phyloP scores from a whole-genome alignment of 2,113 vertebrate genomes.

The Macrotis lagotis region DNA sequence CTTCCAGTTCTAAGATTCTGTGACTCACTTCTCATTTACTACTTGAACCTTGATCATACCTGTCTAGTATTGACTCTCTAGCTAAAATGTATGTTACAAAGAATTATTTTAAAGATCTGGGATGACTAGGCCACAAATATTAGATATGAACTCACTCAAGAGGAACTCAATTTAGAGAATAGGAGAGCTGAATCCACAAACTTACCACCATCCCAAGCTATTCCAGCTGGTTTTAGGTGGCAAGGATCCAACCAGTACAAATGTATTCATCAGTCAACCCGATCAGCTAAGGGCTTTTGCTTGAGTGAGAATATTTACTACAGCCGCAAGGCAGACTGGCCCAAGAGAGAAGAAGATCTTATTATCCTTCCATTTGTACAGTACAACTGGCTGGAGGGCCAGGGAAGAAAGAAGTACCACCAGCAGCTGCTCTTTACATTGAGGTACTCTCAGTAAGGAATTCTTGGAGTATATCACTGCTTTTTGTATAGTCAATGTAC shows the following conservation, averaged over 20 bases:
- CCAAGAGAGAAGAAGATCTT: conserved; percentile 19
- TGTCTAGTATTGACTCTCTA: not conserved
- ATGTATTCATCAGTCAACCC: accelerated
- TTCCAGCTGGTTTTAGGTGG: not conserved
- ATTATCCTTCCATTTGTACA: not conserved
- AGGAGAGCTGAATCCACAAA: not conserved
- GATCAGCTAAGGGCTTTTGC: accelerated
- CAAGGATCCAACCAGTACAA: not conserved
- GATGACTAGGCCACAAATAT: not conserved
- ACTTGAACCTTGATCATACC: not conserved
- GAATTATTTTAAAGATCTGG: not conserved
- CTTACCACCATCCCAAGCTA: accelerated
- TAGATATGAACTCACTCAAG: not conserved
- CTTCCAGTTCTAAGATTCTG: not conserved
- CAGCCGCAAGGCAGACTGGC: not conserved
- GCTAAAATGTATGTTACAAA: not conserved
- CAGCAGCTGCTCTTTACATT: not conserved
- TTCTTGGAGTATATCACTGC: not conserved
- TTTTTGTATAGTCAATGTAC: not conserved
- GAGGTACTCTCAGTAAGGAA: accelerated
- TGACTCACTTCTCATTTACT: not conserved
- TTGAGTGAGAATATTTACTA: not conserved
- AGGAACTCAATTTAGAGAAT: not conserved
- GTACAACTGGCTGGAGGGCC: not conserved
- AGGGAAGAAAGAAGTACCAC: not conserved